phyloP scores from a whole-genome alignment of 2,113 vertebrate genomes.

The Odocoileus virginianus region DNA sequence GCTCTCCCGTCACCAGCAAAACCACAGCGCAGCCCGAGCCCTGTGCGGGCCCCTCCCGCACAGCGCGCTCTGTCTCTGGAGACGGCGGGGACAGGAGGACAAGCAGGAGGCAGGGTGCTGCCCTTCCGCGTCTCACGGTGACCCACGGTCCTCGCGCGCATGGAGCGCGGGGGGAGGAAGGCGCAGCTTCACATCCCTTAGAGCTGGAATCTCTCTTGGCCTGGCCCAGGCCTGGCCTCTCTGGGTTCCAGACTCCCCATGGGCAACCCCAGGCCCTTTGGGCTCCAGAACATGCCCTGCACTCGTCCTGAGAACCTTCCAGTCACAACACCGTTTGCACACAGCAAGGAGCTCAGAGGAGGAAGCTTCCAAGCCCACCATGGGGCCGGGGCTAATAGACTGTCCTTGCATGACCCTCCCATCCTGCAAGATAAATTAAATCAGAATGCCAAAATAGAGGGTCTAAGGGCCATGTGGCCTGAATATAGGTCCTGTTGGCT shows the following conservation, averaged over 20 bases:
- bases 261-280: background rate
- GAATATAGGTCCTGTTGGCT: background rate
- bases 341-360: background rate
- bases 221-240: background rate
- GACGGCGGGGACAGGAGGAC: background rate
- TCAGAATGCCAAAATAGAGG: background rate
- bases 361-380: background rate
- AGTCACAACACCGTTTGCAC: fast-evolving
- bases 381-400: background rate
- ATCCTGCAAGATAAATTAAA: background rate
- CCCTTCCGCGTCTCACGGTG: background rate
- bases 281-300: fast-evolving
- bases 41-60: background rate
- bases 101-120: constrained; percentile 3
- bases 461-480: background rate
- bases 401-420: background rate
- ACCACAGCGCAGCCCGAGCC: background rate
- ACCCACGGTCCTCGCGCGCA: background rate
- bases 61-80: background rate
- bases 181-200: background rate
- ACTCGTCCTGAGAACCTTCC: background rate
- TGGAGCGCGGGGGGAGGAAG: fast-evolving
- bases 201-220: background rate
- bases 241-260: background rate
- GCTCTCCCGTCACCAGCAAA: background rate